These are phyloP conservation scores for Drosophila tani DNA, from an alignment of 1,140 invertebrate species.

Conservation along the genomic window DNA sequence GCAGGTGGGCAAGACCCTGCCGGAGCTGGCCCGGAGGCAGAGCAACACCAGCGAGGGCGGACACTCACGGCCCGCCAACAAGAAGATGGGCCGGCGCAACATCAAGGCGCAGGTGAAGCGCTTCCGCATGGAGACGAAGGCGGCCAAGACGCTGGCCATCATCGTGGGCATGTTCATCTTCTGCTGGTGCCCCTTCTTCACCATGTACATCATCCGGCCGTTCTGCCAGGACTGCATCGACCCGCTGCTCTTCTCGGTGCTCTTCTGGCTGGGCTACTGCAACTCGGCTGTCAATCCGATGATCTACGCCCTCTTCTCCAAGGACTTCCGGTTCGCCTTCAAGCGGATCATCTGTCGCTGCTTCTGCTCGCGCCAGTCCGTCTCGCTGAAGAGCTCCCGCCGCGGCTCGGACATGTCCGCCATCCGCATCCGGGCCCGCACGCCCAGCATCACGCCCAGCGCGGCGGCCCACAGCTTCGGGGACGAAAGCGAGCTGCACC, in stretches of 20 bases:
- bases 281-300: constrained; percentile 96
- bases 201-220: constrained; percentile 93
- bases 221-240: constrained; percentile 90
- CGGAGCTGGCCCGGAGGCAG: constrained; percentile 75
- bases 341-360: constrained; percentile 90
- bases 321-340: constrained; percentile 93
- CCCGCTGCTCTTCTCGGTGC: constrained; percentile 90
- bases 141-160: constrained; percentile 95
- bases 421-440: constrained; percentile 85
- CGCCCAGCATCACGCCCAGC: constrained; percentile 85
- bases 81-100: constrained; percentile 88
- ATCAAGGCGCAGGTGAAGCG: constrained; percentile 87
- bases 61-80: constrained; percentile 71
- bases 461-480: constrained; percentile 85
- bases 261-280: constrained; percentile 97
- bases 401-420: constrained; percentile 90
- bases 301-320: constrained; percentile 94
- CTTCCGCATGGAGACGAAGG: constrained; percentile 92
- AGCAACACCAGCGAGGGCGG: constrained; percentile 85
- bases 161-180: constrained; percentile 96
- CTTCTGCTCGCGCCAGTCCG: constrained; percentile 81
- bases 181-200: constrained; percentile 96
- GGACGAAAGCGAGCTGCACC: constrained; percentile 86
- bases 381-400: constrained; percentile 83
- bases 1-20: constrained; percentile 86